Conservation (phyloP, 2,888 invertebrate genomes). For the Eupithecia insigniata region DNA sequence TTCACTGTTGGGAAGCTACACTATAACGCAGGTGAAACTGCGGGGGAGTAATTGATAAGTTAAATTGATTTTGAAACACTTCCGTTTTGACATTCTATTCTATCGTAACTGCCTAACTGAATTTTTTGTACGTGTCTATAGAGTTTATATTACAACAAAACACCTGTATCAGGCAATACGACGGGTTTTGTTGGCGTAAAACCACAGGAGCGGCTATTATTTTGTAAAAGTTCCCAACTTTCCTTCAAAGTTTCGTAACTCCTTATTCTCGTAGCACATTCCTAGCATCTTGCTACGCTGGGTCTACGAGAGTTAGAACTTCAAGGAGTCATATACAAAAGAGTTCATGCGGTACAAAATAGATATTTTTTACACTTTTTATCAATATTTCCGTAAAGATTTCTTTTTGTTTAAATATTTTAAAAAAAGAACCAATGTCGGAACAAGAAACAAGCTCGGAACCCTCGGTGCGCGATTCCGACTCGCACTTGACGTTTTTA, state of each 20-base stretch:
- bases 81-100: neutral
- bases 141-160: neutral
- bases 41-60: neutral
- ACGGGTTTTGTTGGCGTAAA: neutral
- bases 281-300: neutral
- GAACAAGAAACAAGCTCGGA: too few species aligned
- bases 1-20: too few species aligned
- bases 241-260: constrained; percentile 1
- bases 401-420: too few species aligned
- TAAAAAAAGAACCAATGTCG: too few species aligned
- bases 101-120: neutral
- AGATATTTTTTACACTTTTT: too few species aligned
- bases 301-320: neutral
- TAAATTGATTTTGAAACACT: neutral
- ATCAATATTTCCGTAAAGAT: too few species aligned
- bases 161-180: neutral
- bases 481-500: too few species aligned
- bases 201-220: neutral
- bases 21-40: too few species aligned
- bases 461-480: too few species aligned
- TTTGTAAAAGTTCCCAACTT: neutral
- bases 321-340: too few species aligned
- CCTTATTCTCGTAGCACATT: neutral
- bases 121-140: neutral
- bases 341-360: neutral